Conservation (phyloP, 2,888 invertebrate genomes). For the Drosophila testacea region DNA sequence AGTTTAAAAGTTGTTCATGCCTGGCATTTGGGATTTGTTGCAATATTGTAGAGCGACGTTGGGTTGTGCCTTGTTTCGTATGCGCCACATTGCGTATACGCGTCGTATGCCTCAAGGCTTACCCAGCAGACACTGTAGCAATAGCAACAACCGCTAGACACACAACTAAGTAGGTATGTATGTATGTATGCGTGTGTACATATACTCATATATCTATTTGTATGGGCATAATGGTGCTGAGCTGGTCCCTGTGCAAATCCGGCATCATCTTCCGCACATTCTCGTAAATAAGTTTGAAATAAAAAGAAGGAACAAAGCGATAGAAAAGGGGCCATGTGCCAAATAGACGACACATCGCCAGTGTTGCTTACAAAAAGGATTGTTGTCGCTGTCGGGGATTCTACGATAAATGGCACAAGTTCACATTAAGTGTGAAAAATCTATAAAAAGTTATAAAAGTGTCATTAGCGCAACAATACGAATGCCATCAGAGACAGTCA, state of each 20-base stretch:
- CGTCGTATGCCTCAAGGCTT: constrained; percentile 36
- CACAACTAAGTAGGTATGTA: constrained; percentile 13
- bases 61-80: constrained; percentile 57
- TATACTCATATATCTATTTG: constrained; percentile 33
- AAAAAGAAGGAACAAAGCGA: constrained; percentile 9
- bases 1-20: constrained; percentile 78
- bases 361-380: constrained; percentile 69
- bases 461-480: constrained; percentile 73
- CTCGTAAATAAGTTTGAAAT: constrained; percentile 71
- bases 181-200: neutral
- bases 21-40: constrained; percentile 75
- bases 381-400: constrained; percentile 58
- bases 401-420: constrained; percentile 73
- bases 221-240: constrained; percentile 45
- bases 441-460: constrained; percentile 81
- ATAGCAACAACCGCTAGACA: constrained; percentile 18
- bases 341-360: constrained; percentile 47
- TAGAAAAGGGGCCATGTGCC: constrained; percentile 33
- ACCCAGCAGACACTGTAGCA: constrained; percentile 36
- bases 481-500: constrained; percentile 36
- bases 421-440: constrained; percentile 79
- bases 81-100: constrained; percentile 72
- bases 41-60: constrained; percentile 60
- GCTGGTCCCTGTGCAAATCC: constrained; percentile 57
- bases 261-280: constrained; percentile 66